A percentile compares a stretch with the other conserved stretches of the same genome.
These are phyloP conservation scores for Litocranius walleri DNA, from an alignment of 2,113 vertebrate species.

Conservation along the genomic window DNA sequence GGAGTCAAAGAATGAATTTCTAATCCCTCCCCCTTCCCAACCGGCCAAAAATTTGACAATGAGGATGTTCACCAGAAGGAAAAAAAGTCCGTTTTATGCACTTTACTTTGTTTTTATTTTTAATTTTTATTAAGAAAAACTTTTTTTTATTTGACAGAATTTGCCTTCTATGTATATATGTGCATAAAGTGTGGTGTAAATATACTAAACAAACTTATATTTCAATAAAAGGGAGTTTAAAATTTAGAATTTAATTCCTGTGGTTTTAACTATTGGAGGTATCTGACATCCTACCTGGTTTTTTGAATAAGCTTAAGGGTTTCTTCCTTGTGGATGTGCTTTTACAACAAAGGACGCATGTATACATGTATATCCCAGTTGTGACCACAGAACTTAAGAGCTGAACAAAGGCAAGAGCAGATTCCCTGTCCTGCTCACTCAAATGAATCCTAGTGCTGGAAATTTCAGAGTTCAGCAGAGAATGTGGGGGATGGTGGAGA, in stretches of 20 bases:
- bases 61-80: slow-evolving; percentile 65
- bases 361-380: not conserved
- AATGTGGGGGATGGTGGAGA: not conserved
- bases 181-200: slow-evolving; percentile 82
- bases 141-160: slow-evolving; percentile 81
- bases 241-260: slow-evolving; percentile 70
- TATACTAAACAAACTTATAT: slow-evolving; percentile 83
- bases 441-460: not conserved
- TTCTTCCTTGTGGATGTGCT: not conserved
- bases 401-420: not conserved
- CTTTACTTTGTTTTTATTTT: slow-evolving; percentile 84
- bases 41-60: slow-evolving; percentile 65
- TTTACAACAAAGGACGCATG: slow-evolving; percentile 51
- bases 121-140: slow-evolving; percentile 78
- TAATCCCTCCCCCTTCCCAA: slow-evolving; percentile 6
- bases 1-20: slow-evolving; percentile 44
- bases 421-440: not conserved
- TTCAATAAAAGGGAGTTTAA: slow-evolving; percentile 84
- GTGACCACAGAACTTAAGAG: not conserved
- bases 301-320: not conserved
- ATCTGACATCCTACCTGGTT: not conserved
- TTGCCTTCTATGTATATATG: slow-evolving; percentile 80
- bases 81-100: slow-evolving; percentile 78
- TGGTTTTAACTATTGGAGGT: not conserved
- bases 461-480: slow-evolving; percentile 29